Evolutionary conservation across 2,888 invertebrate species (phyloP).

Genomic region (Andrena minutula): DNA sequence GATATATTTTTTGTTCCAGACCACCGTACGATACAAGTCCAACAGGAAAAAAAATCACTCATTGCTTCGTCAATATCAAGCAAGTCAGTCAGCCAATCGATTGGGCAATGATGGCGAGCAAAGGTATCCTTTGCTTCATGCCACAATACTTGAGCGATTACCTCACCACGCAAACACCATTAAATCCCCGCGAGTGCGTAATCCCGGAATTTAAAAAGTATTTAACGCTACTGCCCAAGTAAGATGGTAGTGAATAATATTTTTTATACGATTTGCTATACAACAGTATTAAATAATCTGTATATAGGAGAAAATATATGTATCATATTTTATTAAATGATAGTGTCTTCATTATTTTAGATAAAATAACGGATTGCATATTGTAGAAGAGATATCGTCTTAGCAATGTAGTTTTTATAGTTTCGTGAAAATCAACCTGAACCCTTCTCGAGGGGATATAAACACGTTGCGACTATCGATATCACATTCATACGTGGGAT

Average conservation of each 20-base stretch:
- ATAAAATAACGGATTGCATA: not conserved
- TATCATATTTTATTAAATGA: slow-evolving; percentile 13
- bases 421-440: slow-evolving; percentile 55
- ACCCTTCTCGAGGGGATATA: not conserved
- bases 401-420: not conserved
- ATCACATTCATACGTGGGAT: slow-evolving; percentile 58
- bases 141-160: slow-evolving; percentile 88
- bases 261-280: slow-evolving; percentile 11
- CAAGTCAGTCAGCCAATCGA: slow-evolving; percentile 86
- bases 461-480: slow-evolving; percentile 70
- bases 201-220: slow-evolving; percentile 82
- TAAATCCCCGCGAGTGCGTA: slow-evolving; percentile 79
- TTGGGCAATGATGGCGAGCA: slow-evolving; percentile 86
- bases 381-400: not conserved
- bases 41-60: slow-evolving; percentile 86
- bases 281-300: slow-evolving; percentile 26
- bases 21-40: slow-evolving; percentile 81
- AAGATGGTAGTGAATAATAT: slow-evolving; percentile 12
- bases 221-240: slow-evolving; percentile 80
- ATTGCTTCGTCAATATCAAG: slow-evolving; percentile 89
- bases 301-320: slow-evolving; percentile 38
- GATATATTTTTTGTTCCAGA: slow-evolving; percentile 66
- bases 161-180: slow-evolving; percentile 81
- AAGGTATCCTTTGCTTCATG: slow-evolving; percentile 88
- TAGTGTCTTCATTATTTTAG: not conserved